Percentiles rank a stretch among this genome's conserved stretches.
Evolutionary conservation across 2,113 vertebrate species (phyloP).

Genomic region (Cephalopholis sonnerati): DNA sequence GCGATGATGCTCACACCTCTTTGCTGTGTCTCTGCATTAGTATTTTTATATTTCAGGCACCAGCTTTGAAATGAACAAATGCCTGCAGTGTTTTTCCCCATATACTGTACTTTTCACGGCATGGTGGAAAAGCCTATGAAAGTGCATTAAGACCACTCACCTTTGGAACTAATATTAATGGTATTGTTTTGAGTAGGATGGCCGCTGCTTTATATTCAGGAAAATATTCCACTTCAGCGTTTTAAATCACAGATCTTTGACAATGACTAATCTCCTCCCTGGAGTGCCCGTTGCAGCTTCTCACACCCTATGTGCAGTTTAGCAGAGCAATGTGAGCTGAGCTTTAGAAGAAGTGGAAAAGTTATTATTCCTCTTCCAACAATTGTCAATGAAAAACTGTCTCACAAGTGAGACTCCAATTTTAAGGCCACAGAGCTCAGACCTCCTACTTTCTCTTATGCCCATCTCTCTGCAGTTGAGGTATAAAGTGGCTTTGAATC

Average conservation of each 20-base stretch:
- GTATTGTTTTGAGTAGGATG: slow-evolving; percentile 31
- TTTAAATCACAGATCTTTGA: slow-evolving; percentile 47
- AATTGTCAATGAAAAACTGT: slow-evolving; percentile 17
- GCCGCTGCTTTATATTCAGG: slow-evolving; percentile 48
- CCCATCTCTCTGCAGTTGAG: neutral
- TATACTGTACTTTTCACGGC: neutral
- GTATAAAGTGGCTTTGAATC: neutral
- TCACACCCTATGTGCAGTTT: slow-evolving; percentile 26
- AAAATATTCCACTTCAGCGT: slow-evolving; percentile 54
- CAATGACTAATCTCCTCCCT: slow-evolving; percentile 53
- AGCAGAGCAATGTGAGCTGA: slow-evolving; percentile 32
- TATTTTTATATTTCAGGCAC: neutral
- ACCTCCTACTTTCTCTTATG: slow-evolving; percentile 4
- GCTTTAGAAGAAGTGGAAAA: slow-evolving; percentile 19
- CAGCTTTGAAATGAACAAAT: slow-evolving; percentile 16
- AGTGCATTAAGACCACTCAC: slow-evolving; percentile 33
- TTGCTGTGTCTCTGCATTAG: neutral
- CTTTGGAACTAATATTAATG: slow-evolving; percentile 29
- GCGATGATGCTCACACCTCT: neutral
- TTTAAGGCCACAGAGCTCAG: slow-evolving; percentile 21
- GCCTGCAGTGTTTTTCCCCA: neutral
- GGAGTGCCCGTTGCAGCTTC: slow-evolving; percentile 48
- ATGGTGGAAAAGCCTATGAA: neutral
- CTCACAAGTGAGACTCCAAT: neutral
- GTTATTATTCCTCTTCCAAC: slow-evolving; percentile 16